phyloP scores from a whole-genome alignment of 2,113 vertebrate genomes.

The Archilochus colubris region DNA sequence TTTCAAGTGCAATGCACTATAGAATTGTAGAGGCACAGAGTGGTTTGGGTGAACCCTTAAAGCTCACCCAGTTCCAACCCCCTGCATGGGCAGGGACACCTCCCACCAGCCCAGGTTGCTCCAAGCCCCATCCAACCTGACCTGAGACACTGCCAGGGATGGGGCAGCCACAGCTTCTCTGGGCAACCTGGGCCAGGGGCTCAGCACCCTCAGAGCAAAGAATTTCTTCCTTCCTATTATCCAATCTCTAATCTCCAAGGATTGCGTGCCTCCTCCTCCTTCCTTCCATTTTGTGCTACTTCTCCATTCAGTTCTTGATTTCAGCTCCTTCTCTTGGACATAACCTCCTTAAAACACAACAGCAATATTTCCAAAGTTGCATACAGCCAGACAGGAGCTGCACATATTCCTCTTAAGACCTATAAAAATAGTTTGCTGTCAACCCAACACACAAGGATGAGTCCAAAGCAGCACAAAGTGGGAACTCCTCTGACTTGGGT shows the following conservation, averaged over 20 bases:
- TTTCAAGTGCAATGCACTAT: neutral
- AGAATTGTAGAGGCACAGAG: neutral
- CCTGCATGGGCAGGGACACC: too few species aligned
- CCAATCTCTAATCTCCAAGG: too few species aligned
- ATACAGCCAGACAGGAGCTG: rapidly evolving
- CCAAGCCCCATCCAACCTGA: too few species aligned
- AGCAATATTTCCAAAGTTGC: rapidly evolving
- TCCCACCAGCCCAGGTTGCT: too few species aligned
- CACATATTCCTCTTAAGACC: neutral
- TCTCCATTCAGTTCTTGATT: neutral
- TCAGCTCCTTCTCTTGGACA: neutral
- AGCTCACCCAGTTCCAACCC: too few species aligned
- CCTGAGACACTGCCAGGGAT: too few species aligned
- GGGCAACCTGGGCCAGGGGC: too few species aligned
- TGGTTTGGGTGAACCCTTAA: too few species aligned
- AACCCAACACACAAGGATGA: rapidly evolving
- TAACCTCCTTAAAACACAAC: neutral
- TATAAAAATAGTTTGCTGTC: neutral
- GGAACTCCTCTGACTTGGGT: neutral
- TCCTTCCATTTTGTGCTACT: rapidly evolving
- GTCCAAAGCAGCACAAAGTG: neutral
- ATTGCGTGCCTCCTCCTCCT: neutral
- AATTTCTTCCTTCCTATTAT: too few species aligned
- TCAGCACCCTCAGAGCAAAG: too few species aligned
- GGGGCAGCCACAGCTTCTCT: too few species aligned